Evolutionary conservation across 2,797 vertebrate species (phyloP).

Genomic region (Heterohyrax brucei): DNA sequence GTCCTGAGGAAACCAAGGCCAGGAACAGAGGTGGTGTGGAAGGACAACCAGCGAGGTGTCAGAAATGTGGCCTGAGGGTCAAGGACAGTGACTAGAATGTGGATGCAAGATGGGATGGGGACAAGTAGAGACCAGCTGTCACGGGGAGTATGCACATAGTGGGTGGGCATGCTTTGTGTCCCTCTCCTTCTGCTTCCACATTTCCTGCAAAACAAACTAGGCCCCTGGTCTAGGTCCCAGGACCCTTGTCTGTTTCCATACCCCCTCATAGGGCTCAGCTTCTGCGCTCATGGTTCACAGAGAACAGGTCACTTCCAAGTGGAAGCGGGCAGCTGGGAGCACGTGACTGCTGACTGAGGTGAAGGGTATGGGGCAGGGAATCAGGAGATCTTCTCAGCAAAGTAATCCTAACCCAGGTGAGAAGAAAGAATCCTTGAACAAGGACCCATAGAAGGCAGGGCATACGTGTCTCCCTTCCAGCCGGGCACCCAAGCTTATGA

Average conservation of each 20-base stretch:
- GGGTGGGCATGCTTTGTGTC: rapidly evolving
- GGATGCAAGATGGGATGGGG: background rate
- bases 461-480: background rate
- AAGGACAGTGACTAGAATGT: background rate
- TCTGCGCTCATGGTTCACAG: background rate
- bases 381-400: background rate
- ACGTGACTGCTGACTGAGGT: background rate
- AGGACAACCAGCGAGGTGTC: background rate
- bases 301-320: background rate
- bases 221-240: background rate
- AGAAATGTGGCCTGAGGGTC: background rate
- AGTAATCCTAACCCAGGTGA: background rate
- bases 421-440: background rate
- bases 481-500: background rate
- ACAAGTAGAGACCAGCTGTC: background rate
- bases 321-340: background rate
- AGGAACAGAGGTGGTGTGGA: background rate
- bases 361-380: background rate
- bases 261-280: background rate
- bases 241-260: too few species aligned
- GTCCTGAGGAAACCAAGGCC: background rate
- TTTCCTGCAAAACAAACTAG: background rate
- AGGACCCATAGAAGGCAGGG: background rate
- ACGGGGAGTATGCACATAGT: rapidly evolving
- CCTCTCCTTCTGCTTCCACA: background rate